These are phyloP conservation scores for Girardinichthys multiradiatus DNA, from an alignment of 2,113 vertebrate genomes.

Conservation along the genomic window DNA sequence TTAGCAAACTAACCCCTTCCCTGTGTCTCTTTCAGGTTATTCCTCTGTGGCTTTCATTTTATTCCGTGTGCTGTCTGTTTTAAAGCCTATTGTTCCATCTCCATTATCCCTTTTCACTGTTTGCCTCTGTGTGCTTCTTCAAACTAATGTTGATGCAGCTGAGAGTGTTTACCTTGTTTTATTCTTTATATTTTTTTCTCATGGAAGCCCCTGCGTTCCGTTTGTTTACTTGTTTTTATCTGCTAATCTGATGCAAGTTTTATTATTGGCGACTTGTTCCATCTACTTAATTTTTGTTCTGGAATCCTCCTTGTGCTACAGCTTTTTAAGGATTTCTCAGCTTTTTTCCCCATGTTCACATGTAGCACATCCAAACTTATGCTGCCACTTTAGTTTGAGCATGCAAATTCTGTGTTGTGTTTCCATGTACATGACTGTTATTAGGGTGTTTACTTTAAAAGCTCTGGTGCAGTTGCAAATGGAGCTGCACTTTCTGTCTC, in stretches of 20 bases:
- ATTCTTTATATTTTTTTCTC: constrained; percentile 39
- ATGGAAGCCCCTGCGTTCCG: constrained; percentile 30
- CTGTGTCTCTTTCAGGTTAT: constrained; percentile 61
- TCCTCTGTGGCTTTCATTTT: constrained; percentile 53
- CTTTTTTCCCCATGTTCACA: not conserved
- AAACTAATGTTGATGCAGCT: constrained; percentile 23
- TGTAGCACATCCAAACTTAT: not conserved
- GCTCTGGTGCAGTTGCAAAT: constrained; percentile 63
- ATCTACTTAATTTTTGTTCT: constrained; percentile 42
- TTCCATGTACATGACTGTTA: constrained; percentile 15
- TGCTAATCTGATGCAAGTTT: constrained; percentile 62
- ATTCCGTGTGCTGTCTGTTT: constrained; percentile 47
- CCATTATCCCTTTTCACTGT: constrained; percentile 47
- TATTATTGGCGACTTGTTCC: constrained; percentile 60
- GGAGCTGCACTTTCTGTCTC: constrained; percentile 57
- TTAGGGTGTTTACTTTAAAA: constrained; percentile 59
- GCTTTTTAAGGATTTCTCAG: constrained; percentile 23
- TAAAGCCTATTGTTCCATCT: constrained; percentile 43
- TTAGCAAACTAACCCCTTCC: constrained; percentile 71
- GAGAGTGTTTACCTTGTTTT: constrained; percentile 44
- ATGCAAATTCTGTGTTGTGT: not conserved
- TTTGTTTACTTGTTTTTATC: constrained; percentile 46
- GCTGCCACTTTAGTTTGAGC: not conserved
- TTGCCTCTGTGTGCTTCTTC: constrained; percentile 34
- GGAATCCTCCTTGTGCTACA: constrained; percentile 40